A percentile compares a stretch with the other conserved stretches of the same genome.
Conservation (phyloP, 2,797 vertebrate genomes). For the Erpetoichthys calabaricus region DNA sequence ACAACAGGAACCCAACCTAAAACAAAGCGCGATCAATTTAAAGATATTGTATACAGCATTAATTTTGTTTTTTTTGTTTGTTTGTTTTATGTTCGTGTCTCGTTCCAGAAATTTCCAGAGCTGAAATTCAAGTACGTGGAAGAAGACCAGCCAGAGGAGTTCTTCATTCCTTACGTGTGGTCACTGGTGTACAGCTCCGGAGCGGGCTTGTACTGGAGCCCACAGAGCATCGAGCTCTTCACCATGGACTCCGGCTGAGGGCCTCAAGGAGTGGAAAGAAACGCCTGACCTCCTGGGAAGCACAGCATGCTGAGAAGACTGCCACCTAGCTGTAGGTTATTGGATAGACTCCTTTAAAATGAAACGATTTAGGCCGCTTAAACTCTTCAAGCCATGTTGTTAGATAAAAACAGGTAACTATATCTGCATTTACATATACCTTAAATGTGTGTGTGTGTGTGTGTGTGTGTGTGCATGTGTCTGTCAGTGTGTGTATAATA, state of each 20-base stretch:
- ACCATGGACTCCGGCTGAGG: conserved; percentile 82
- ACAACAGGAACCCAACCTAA: no score
- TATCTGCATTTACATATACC: neutral
- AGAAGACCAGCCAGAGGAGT: conserved; percentile 93
- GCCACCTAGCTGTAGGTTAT: no score
- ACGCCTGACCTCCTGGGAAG: no score
- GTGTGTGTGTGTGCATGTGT: conserved; percentile 7
- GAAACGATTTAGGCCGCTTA: no score
- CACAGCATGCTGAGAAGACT: no score
- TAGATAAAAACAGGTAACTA: neutral
- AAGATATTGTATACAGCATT: no score
- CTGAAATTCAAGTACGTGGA: conserved; percentile 96
- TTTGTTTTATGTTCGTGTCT: conserved; percentile 20
- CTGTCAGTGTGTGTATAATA: no score
- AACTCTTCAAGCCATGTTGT: no score
- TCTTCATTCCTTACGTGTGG: conserved; percentile 95
- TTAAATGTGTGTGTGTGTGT: neutral
- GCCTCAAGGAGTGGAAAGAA: neutral
- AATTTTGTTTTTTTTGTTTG: no score
- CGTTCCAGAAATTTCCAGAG: conserved; percentile 85
- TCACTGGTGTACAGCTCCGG: conserved; percentile 86
- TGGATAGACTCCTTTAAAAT: no score
- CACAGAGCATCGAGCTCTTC: conserved; percentile 83
- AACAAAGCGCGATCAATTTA: no score
- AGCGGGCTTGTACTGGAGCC: conserved; percentile 79